Evolutionary conservation across 2,888 invertebrate genomes (phyloP).

Genomic region (Drosophila mercatorum): DNA sequence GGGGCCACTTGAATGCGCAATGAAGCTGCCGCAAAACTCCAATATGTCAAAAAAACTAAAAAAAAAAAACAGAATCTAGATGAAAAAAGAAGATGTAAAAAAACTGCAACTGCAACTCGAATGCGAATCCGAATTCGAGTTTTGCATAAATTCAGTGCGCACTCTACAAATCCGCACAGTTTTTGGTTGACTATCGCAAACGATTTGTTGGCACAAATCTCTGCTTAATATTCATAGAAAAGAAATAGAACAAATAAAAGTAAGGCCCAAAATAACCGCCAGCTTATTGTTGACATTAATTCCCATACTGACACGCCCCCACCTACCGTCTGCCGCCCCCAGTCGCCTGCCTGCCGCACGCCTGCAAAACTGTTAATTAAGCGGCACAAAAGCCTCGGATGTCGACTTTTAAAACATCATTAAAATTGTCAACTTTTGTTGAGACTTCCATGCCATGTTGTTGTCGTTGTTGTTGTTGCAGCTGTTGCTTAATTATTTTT

Average conservation of each 20-base stretch:
- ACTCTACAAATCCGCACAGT: conserved; percentile 30
- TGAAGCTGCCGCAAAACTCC: conserved; percentile 54
- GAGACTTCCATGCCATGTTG: conserved; percentile 11
- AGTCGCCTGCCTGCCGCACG: conserved; percentile 14
- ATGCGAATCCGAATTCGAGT: conserved; percentile 24
- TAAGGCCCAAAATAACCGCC: conserved; percentile 26
- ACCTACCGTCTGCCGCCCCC: neutral
- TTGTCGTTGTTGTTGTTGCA: conserved; percentile 15
- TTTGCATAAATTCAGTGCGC: conserved; percentile 59
- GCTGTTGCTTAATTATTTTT: conserved; percentile 67
- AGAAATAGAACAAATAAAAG: conserved; percentile 2
- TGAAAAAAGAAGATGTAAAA: conserved; percentile 12
- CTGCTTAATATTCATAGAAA: conserved; percentile 55
- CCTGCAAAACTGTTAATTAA: conserved; percentile 68
- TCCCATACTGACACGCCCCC: conserved; percentile 11
- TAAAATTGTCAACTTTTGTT: conserved; percentile 69
- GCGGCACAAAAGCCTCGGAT: conserved; percentile 58
- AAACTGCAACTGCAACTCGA: conserved; percentile 23
- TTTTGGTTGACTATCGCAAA: conserved; percentile 48
- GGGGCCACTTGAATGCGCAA: conserved; percentile 76
- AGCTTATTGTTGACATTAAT: conserved; percentile 59
- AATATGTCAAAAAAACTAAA: conserved; percentile 22
- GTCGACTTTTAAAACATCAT: conserved; percentile 55
- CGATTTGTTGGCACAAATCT: conserved; percentile 58
- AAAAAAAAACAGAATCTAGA: neutral